Percentiles rank a stretch among this genome's conserved stretches.
Conservation (phyloP, 2,113 vertebrate species). For the Romanogobio albipinnatus region DNA sequence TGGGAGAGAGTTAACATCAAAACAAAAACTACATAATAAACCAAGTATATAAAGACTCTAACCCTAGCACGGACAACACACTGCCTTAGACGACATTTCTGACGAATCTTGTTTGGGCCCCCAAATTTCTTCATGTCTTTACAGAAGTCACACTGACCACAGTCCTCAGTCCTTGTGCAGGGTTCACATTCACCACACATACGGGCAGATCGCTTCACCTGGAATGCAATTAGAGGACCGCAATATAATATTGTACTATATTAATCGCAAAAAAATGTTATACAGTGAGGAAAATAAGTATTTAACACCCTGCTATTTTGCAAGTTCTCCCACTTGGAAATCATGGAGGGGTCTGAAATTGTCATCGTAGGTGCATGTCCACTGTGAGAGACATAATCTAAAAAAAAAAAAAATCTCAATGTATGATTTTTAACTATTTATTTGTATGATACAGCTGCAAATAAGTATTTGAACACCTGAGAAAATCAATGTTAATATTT, state of each 20-base stretch:
- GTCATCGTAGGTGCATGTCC: no score
- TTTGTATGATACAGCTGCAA: no score
- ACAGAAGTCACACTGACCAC: conserved; percentile 94
- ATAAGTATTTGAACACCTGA: no score
- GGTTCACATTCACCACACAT: conserved; percentile 97
- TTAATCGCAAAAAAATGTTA: neutral
- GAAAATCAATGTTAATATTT: no score
- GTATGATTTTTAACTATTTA: no score
- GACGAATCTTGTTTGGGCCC: conserved; percentile 96
- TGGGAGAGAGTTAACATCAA: conserved; percentile 27
- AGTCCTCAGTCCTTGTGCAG: conserved; percentile 89
- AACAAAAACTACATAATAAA: neutral
- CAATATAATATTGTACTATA: neutral
- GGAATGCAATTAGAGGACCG: conserved; percentile 9
- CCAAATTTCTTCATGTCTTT: conserved; percentile 98
- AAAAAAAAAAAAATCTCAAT: no score
- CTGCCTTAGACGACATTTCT: conserved; percentile 92
- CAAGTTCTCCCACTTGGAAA: no score
- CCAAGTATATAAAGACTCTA: conserved; percentile 51
- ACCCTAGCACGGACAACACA: conserved; percentile 93
- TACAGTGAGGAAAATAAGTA: no score
- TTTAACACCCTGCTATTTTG: no score
- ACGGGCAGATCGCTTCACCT: conserved; percentile 91
- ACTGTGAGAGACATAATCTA: no score
- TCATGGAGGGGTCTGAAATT: no score